These are phyloP conservation scores for Hybos culiciformis DNA, from an alignment of 2,888 invertebrate genomes.

Conservation along the genomic window DNA sequence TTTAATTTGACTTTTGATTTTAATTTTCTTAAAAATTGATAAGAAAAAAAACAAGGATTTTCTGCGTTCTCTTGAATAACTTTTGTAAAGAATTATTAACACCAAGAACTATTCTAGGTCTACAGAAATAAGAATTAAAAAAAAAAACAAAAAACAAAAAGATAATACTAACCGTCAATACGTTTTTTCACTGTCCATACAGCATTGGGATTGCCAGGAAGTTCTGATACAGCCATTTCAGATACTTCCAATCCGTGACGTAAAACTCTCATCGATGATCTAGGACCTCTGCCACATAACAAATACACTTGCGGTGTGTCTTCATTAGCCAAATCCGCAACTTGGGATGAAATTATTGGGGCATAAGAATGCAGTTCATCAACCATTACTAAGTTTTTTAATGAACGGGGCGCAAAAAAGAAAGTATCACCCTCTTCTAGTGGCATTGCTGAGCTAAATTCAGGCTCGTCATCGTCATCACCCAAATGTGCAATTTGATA, in stretches of 20 bases:
- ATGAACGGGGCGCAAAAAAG: constrained; percentile 88
- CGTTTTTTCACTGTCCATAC: constrained; percentile 98
- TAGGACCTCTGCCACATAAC: constrained; percentile 88
- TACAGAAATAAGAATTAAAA: no score
- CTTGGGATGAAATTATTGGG: constrained; percentile 74
- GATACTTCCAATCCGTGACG: constrained; percentile 96
- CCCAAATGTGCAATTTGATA: constrained; percentile 99
- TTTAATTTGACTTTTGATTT: no score
- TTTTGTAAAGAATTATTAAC: no score
- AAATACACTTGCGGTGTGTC: constrained; percentile 97
- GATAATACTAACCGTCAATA: constrained; percentile 72
- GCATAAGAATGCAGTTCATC: constrained; percentile 95
- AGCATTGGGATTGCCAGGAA: constrained; percentile 99
- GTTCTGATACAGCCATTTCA: constrained; percentile 98
- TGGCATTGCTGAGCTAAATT: constrained; percentile 97
- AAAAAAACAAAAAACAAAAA: not conserved
- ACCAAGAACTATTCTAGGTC: no score
- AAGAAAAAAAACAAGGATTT: no score
- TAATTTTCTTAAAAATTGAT: no score
- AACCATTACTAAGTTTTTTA: constrained; percentile 89
- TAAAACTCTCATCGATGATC: constrained; percentile 83
- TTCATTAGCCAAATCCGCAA: constrained; percentile 92
- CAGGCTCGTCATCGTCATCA: constrained; percentile 97
- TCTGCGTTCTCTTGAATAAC: no score
- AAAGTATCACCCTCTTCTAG: constrained; percentile 98